Evolutionary conservation across 1,140 invertebrate species (phyloP), one percentile per base, ranked within the genome.

Genomic region (Drosophila lacertosa): DNA sequence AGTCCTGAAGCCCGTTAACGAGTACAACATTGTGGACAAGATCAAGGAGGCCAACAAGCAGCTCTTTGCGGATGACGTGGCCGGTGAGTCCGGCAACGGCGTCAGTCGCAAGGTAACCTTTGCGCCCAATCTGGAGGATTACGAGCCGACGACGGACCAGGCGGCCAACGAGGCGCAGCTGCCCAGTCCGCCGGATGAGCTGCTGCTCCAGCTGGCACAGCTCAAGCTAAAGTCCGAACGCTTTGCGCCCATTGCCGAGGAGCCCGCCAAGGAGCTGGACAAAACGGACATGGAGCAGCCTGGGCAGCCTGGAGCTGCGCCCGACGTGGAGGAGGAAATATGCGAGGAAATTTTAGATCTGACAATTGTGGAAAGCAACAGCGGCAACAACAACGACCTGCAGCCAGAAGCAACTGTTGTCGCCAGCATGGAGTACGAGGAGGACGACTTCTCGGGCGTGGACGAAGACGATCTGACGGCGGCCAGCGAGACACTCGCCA

Each of bases 171-270:
- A 71, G 9, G 24, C 58, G 5, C 48, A 32, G 13, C 45, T 51
- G 24, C 70, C 29, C 15, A 83, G 80, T 65, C 81, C 77, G 13
- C 73, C 82, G 1, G 74, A 82, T 20, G 74, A 81, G 77, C 42
- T 89, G 9, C 10, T 84, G 22, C 51, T 67, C 29, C 97, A 98
- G 81, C 96, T 97, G 71, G 93, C 94, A 26, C 94, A 94, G 32
- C 93, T 84, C 0, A 88, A 82, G 32, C 58, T 90, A 1, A 79
- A 78, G 48, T 15, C 54, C 3, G 39, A 73, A 24, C 50, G 47
- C 2, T 53, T 59, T 50, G 54, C 44, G 20, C 33, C 84, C 24
- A 86, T 86, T 20, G 67, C 67, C 3, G 88, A 90, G 54, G 76
- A 71, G 33, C 33, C 65, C 1, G 15, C 7, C 26, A 64, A 18